Base-by-base conservation (phyloP, 2,888 invertebrate genomes). In the Diabrotica balteata region DNA sequence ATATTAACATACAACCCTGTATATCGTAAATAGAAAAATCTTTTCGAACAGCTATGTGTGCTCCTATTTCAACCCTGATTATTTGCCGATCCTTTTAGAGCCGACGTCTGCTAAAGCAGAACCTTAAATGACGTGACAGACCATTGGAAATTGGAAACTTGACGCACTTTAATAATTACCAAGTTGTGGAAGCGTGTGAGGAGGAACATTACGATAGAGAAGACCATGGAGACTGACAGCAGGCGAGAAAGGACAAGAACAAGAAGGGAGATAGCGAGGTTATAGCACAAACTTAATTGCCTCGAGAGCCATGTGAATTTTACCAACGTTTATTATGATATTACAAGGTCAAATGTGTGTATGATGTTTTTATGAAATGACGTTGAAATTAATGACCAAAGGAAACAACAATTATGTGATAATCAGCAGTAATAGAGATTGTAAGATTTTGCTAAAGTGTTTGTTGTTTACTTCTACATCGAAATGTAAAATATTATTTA, bases 81-180 rank as follows among this genome's bases (percentile, higher is more conserved):
- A 32, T 32, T 32, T 32, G 32, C 17, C 55, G 22, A 49, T 42
- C 55, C 55, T 63, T 10, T 2, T n/a, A 17, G 7, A 47, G 7
- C 49, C 43, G 47, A 8, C 43, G 59, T 59, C 59, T 59, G 7
- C 17, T 42, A 44, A 50, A 45, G 57, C 32, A 32, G 44, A 51
- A 51, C 8, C 47, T 62, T 10, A 49, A 57, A 57, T 57, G 63
- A 51, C 49, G 51, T 57, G 51, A 51, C 55, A 50, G 43, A 46
- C 49, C 17, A 63, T 63, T 45, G 63, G 57, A 57, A 57, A 57
- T 45, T 45, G 55, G 55, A 44, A 57, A 57, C 43, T 44, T 55
- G 50, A 63, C 63, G 63, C 55, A 53, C 57, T 63, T 63, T 63
- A 63, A 63, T 63, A 57, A 63, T 63, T 63, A 55, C 32, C 11